Base-by-base conservation (phyloP, 2,797 vertebrate species). In the Diceros bicornis region DNA sequence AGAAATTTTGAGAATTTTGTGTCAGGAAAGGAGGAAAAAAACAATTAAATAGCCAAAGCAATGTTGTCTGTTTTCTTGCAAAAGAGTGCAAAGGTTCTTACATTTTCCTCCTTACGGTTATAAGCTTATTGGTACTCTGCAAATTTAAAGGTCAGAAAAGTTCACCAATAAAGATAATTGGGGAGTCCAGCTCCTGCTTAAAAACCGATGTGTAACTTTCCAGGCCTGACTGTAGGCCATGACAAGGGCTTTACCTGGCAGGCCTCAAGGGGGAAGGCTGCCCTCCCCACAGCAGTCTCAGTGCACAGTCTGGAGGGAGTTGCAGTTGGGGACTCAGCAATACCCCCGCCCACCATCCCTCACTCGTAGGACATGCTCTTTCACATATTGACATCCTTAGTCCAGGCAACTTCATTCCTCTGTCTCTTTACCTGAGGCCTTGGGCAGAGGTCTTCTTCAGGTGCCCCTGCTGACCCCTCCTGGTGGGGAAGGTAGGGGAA, bases 291-390 rank as follows among this genome's bases (percentile, higher is more conserved):
- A 4, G 0, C 47, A 25, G 61, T 6, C 14, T 23, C 12, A 34
- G 27, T 13, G 32, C 3, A 21, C 1, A 72, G 12, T 61, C 20
- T n/a, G 8, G 11, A 72, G 47, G 47, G 37, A 82, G 20, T n/a
- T 50, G 25, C 16, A 13, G 23, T 6, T 6, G 4, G 12, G 68
- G 71, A 34, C 10, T 55, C 32, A 17, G 55, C 34, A 52, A 12
- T 34, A 14, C n/a, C 21, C 25, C 14, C 10, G 1, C 1, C 6
- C 6, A 4, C 10, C 13, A 4, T 0, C 1, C 27, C 29, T 41
- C 41, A 41, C 41, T 41, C 66, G 18, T 57, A 57, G 2, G 32
- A 29, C 29, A 17, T 2, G 18, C 3, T 62, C 16, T 37, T 62
- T 66, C 44, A 59, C 23, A n/a, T 74, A 29, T 1, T 86, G 66